Evolutionary conservation across 2,113 vertebrate genomes (phyloP).

Genomic region (Cryptomyrus ogoouensis): DNA sequence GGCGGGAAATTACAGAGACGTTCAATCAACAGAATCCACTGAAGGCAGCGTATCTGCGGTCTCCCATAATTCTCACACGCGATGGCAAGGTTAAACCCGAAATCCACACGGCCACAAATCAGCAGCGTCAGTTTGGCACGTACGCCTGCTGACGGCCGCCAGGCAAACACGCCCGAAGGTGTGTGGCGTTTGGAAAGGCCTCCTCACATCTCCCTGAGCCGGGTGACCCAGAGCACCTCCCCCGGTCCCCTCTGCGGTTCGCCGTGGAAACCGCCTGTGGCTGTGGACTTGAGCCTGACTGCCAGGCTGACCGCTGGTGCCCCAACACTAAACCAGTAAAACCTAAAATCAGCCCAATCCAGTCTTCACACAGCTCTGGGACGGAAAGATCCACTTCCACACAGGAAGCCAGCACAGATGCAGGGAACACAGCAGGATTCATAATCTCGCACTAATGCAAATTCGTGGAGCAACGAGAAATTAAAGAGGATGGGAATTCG

Average conservation of each 20-base stretch:
- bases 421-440: slow-evolving; percentile 33
- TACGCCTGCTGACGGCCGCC: neutral
- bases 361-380: slow-evolving; percentile 59
- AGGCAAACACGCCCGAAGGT: neutral
- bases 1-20: neutral
- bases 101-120: neutral
- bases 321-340: slow-evolving; percentile 66
- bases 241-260: neutral
- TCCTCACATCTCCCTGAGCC: neutral
- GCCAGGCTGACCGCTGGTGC: slow-evolving; percentile 61
- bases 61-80: neutral
- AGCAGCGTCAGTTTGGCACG: neutral
- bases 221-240: neutral
- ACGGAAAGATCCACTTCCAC: slow-evolving; percentile 57
- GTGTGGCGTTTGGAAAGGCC: neutral
- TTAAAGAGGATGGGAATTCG: slow-evolving; percentile 62
- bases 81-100: neutral
- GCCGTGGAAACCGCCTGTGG: slow-evolving; percentile 4
- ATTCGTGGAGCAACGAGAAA: slow-evolving; percentile 62
- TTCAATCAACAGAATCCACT: neutral
- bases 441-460: slow-evolving; percentile 70
- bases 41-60: neutral
- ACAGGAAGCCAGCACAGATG: slow-evolving; percentile 62
- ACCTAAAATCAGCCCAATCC: slow-evolving; percentile 67
- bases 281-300: slow-evolving; percentile 63